Evolutionary conservation across 2,888 invertebrate genomes (phyloP), one percentile per base, ranked within the genome.

Genomic region (Caenorhabditis plicata): DNA sequence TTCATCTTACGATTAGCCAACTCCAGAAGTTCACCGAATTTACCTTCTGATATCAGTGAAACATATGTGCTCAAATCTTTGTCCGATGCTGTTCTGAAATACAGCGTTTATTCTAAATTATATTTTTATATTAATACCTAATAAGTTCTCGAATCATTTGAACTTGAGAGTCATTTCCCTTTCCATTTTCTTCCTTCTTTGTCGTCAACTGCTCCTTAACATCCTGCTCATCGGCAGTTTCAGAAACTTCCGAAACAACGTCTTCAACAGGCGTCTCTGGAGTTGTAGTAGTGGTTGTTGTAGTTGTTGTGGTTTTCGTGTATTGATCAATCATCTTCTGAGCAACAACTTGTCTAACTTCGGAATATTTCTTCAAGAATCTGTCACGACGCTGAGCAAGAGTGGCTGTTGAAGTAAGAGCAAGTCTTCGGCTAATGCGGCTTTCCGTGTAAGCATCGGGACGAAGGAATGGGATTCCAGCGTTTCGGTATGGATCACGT

Each of bases 361-460:
- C 55, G 0, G 57, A 42, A 42, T 68, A 68, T 20, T 60, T 61
- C 42, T 57, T 57, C 49, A 53, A 44, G 58, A 68, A 68, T 43
- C 62, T 23, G 15, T 64, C 55, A 40, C 51, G 44, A 41, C 68
- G 47, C 20, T 64, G 58, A 4, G 54, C 54, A 2, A 68, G 20
- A 3, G 64, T 52, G 0, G 55, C 25, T n/a, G 51, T 58, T 4
- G 64, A 62, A 7, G 68, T 68, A 25, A 64, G 27, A 13, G 61
- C 53, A 2, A 64, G 56, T 39, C 68, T 40, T 32, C 68, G 47
- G 8, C 50, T 53, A 47, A 68, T 68, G 44, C 68, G 51, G 7
- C 61, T 64, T 36, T 68, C 68, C 13, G 68, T 68, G 33, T 64
- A 61, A 17, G 47, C 51, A 47, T 68, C 68, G 19, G 68, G 68